These are phyloP conservation scores for Plebejus argus DNA, from an alignment of 2,888 invertebrate genomes.

Conservation along the genomic window DNA sequence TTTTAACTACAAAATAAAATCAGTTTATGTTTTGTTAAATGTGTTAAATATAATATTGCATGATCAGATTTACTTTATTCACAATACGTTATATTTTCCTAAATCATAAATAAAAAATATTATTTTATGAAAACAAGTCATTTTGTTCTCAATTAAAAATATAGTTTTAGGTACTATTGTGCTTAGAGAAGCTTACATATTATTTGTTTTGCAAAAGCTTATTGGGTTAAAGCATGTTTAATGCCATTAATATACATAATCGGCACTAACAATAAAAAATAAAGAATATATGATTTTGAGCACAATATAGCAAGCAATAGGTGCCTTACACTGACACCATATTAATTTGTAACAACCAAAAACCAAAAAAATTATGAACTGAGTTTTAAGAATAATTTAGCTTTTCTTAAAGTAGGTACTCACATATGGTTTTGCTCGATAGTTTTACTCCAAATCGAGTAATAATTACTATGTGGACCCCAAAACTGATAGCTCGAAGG, in stretches of 20 bases:
- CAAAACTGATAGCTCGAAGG: too few relatives aligned
- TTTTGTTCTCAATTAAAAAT: background rate
- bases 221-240: slow-evolving; percentile 4
- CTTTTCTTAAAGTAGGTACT: too few relatives aligned
- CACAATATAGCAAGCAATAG: background rate
- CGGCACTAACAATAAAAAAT: background rate
- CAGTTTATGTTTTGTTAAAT: background rate
- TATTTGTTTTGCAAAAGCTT: background rate
- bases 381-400: background rate
- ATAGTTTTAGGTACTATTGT: background rate
- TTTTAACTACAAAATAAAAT: too few relatives aligned
- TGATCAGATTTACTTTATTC: background rate
- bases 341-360: background rate
- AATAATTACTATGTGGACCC: too few relatives aligned
- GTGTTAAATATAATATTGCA: slow-evolving; percentile 1
- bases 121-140: background rate
- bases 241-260: background rate
- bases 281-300: background rate
- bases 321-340: background rate
- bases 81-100: background rate
- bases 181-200: background rate
- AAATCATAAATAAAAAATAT: background rate
- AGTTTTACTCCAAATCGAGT: too few relatives aligned
- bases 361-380: background rate
- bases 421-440: too few relatives aligned